Evolutionary conservation across 2,113 vertebrate species (phyloP), one percentile per base, ranked within the genome.

Genomic region (Choloepus hoffmanni): DNA sequence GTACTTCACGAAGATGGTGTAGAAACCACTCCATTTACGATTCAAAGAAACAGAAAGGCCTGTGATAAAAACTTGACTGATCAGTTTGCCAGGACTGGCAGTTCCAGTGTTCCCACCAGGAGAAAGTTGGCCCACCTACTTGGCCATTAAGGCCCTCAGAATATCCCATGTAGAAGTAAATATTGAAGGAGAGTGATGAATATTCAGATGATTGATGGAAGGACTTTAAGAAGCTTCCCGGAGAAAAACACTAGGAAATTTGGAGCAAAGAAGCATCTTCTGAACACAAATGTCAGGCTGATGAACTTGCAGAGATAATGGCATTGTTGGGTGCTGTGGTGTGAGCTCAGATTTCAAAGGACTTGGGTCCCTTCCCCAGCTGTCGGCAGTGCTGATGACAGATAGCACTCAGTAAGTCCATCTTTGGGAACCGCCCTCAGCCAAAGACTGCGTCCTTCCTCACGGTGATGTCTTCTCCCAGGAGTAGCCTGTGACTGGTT

Each of bases 341-440:
- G 36, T 1, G 1, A 63, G 28, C 26, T 1, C 28, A 43, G 73
- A 68, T 9, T 4, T 21, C 62, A 4, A 45, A 53, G 24, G 24
- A 67, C 23, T 2, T 18, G 43, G 36, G 76, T 77, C 72, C 30
- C n/a, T 50, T 15, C 1, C 36, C 8, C 11, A 12, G 24, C 13
- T 5, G 8, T 24, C 2, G 3, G 40, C 15, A 7, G 24, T 7
- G 33, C 2, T 1, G 3, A 28, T 4, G 26, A n/a, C 23, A 8
- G 2, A 53, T 3, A 3, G 21, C 1, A 8, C 19, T 55, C 7
- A 3, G 55, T 9, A 3, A 7, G 5, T 45, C 19, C 55, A 21
- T 28, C 67, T 82, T 33, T 45, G 45, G 43, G 60, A 63, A 43
- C 0, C 2, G 53, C 28, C 48, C 26, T 63, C 23, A 6, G 55